Percentiles rank a stretch among this genome's conserved stretches.
Conservation (phyloP, 1,140 invertebrate species). For the Leptinotarsa undecemlineata region DNA sequence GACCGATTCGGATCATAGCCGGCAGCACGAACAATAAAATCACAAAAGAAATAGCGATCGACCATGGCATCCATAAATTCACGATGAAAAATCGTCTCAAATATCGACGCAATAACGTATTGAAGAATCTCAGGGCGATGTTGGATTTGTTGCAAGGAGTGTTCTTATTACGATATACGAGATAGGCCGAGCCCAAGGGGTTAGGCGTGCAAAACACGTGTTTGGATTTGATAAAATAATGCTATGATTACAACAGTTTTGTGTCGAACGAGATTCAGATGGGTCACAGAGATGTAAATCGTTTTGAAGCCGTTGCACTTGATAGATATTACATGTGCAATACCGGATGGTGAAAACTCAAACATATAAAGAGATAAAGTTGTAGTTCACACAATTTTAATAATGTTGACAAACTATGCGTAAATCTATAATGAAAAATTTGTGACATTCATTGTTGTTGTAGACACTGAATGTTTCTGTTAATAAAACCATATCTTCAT, state of each 20-base stretch:
- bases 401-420: no score
- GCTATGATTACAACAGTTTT: neutral
- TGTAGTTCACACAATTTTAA: no score
- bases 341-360: no score
- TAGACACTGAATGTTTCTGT: no score
- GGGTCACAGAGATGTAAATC: neutral
- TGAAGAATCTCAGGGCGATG: conserved; percentile 14
- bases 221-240: conserved; percentile 11
- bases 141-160: neutral
- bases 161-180: conserved; percentile 4
- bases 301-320: neutral
- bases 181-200: conserved; percentile 15
- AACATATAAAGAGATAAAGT: no score
- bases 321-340: neutral
- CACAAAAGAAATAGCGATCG: neutral
- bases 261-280: neutral
- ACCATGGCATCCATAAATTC: neutral
- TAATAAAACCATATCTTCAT: no score
- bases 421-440: no score
- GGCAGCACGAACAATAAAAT: conserved; percentile 6
- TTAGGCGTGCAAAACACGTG: conserved; percentile 18
- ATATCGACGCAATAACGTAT: neutral
- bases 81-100: neutral
- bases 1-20: conserved; percentile 4
- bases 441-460: no score